These are phyloP conservation scores for Amiota communis DNA, from an alignment of 2,888 invertebrate species.

Conservation along the genomic window DNA sequence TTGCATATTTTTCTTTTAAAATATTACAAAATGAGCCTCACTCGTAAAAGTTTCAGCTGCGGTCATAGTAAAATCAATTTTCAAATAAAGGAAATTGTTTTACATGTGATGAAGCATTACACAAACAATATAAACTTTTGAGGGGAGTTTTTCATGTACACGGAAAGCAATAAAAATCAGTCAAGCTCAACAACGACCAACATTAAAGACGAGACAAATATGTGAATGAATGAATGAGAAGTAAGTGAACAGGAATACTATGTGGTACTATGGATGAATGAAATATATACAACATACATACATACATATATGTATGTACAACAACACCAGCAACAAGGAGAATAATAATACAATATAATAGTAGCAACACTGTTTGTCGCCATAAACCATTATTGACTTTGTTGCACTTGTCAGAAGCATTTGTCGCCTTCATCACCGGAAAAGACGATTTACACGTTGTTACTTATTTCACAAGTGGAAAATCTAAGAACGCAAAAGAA, in stretches of 20 bases:
- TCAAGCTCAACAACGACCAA: conserved; percentile 19
- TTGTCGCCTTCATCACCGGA: conserved; percentile 26
- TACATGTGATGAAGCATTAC: not conserved
- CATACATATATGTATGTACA: not conserved
- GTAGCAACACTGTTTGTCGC: conserved; percentile 23
- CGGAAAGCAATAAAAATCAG: conserved; percentile 18
- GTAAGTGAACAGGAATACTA: conserved; percentile 2
- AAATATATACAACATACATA: not conserved
- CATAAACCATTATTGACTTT: conserved; percentile 52
- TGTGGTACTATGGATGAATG: not conserved
- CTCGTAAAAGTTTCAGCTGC: not conserved
- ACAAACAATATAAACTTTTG: not conserved
- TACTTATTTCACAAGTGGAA: conserved; percentile 51
- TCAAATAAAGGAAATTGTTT: not conserved
- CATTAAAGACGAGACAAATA: not conserved
- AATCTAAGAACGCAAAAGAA: conserved; percentile 2
- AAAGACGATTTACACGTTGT: conserved; percentile 54
- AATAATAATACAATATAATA: not conserved
- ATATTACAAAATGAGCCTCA: not conserved
- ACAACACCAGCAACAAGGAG: not conserved
- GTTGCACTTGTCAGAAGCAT: conserved; percentile 45
- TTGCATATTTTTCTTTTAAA: not conserved
- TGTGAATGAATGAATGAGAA: not conserved
- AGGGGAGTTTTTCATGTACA: not conserved
- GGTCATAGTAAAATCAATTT: conserved; percentile 1